Evolutionary conservation across 1,140 invertebrate genomes (phyloP), one percentile per base, ranked within the genome.

Genomic region (Caenorhabditis remanei): DNA sequence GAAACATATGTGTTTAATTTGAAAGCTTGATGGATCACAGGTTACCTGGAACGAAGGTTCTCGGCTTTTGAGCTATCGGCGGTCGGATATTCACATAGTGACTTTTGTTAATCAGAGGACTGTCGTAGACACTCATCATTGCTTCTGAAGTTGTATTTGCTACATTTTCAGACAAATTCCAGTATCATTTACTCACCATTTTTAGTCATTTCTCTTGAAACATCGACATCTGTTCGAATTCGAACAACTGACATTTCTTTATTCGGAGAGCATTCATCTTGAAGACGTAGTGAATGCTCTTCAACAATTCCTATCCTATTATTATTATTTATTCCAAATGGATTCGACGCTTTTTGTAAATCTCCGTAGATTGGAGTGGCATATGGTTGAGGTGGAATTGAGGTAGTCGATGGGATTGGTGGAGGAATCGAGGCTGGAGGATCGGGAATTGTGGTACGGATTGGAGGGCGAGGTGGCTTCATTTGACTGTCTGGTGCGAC

Each of bases 51-150:
- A 41, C 43, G 19, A 79, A 21, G 24, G 24, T 14, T 46, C 53
- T 79, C 4, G 71, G 71, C 40, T 79, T 79, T 14, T 79, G 71
- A 24, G 71, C 71, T 8, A 79, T 53, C 11, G 71, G 71, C 19
- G 71, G 71, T 50, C 71, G 43, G 24, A 79, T 79, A 24, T 79
- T 79, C 8, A 50, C 71, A 79, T 79, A 79, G 21, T 79, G 71
- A 79, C 46, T 79, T 32, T 79, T 48, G 9, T 50, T 79, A n/a
- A 79, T 50, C 21, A 13, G 6, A 2, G 71, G 71, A 50, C 71
- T 79, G 53, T 79, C 71, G 24, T 79, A 79, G 7, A 79, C 71
- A 50, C 53, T 79, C 40, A 43, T 41, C 1, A 24, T 79, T 1
- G 43, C 14, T 53, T 50, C 61, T 63, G 61, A 14, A 58, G n/a